phyloP scores from a whole-genome alignment of 2,797 vertebrate species.

The Cynopterus sphinx region DNA sequence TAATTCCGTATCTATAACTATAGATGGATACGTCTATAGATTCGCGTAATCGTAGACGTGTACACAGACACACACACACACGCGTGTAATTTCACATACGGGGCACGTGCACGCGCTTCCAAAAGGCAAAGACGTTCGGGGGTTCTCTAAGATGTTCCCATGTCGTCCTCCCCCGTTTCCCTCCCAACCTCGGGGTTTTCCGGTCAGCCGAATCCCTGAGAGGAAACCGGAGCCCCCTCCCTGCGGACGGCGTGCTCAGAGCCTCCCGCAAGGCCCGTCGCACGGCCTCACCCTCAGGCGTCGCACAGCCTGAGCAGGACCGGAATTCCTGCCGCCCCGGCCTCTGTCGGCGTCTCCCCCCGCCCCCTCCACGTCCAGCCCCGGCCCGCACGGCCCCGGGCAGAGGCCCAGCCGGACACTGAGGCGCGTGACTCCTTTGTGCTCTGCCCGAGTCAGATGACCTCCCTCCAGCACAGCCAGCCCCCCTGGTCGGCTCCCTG shows the following conservation, averaged over 20 bases:
- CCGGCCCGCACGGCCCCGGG: constrained; percentile 11
- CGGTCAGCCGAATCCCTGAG: not conserved
- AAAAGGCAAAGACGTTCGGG: not conserved
- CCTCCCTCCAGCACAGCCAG: not conserved
- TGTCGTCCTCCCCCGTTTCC: not conserved
- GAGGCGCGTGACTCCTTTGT: constrained; percentile 63
- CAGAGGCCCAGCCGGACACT: constrained; percentile 38
- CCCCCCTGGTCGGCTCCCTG: not conserved
- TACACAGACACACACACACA: too few relatives aligned
- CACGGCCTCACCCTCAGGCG: not conserved
- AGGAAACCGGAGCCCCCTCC: not conserved
- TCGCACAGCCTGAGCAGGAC: not conserved
- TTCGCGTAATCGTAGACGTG: too few relatives aligned
- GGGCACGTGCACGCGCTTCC: not conserved
- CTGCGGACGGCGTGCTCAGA: not conserved
- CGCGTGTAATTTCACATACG: not conserved
- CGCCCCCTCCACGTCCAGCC: not conserved
- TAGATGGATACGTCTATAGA: too few relatives aligned
- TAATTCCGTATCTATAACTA: too few relatives aligned
- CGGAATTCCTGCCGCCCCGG: not conserved
- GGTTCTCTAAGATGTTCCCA: not conserved
- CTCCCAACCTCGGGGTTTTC: not conserved
- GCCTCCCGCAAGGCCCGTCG: not conserved
- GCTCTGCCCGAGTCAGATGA: constrained; percentile 37
- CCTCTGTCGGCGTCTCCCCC: not conserved